These are phyloP conservation scores for Drosophila chauvacae DNA, from an alignment of 1,140 invertebrate species.

Conservation along the genomic window DNA sequence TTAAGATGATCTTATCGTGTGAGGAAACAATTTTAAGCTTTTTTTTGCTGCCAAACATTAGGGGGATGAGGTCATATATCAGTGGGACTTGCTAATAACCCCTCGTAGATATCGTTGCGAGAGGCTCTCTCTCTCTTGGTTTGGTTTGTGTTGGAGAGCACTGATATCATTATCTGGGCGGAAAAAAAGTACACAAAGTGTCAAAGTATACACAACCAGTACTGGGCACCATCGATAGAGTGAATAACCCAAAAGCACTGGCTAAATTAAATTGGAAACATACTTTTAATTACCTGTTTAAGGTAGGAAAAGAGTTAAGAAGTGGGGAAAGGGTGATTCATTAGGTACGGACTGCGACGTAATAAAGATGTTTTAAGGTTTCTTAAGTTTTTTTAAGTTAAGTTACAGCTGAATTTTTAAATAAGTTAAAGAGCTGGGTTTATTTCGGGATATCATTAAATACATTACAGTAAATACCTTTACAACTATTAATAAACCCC, in stretches of 20 bases:
- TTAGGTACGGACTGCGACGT: not conserved
- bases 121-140: conserved; percentile 27
- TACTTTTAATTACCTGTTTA: not conserved
- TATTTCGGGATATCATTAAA: too few species aligned
- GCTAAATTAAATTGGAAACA: not conserved
- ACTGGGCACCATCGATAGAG: not conserved
- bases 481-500: too few species aligned
- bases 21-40: conserved; percentile 4
- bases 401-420: too few species aligned
- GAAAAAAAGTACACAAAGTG: conserved; percentile 20
- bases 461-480: too few species aligned
- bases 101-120: conserved; percentile 44
- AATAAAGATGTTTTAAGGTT: too few species aligned
- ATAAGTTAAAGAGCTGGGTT: too few species aligned
- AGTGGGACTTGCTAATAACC: conserved; percentile 52
- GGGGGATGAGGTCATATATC: conserved; percentile 31
- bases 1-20: conserved; percentile 41
- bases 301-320: not conserved
- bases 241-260: not conserved
- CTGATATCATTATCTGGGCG: conserved; percentile 65
- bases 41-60: conserved; percentile 5
- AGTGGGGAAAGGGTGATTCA: not conserved
- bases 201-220: conserved; percentile 24
- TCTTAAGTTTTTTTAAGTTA: too few species aligned
- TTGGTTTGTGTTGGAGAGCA: conserved; percentile 17